phyloP scores from a whole-genome alignment of 1,140 invertebrate genomes.

The Chrysoperla carnea region DNA sequence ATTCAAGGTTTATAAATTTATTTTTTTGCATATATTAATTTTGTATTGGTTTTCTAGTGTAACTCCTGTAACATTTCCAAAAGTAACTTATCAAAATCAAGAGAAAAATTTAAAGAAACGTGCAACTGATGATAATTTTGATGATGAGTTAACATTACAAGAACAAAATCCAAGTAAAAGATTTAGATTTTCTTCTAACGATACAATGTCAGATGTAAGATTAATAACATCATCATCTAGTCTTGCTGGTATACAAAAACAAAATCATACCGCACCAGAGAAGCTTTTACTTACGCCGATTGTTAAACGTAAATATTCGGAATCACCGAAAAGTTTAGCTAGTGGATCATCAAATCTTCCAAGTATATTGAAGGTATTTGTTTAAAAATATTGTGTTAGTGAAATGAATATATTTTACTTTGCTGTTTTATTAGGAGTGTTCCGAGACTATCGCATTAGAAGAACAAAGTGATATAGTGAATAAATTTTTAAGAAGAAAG shows the following conservation, averaged over 20 bases:
- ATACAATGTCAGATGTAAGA: background rate
- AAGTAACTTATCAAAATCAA: constrained; percentile 5
- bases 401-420: no score
- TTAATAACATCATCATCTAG: constrained; percentile 2
- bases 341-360: no score
- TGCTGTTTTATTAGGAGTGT: no score
- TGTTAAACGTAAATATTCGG: no score
- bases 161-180: constrained; percentile 8
- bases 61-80: constrained; percentile 9
- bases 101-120: background rate
- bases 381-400: no score
- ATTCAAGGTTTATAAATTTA: background rate
- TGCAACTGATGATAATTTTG: background rate
- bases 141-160: constrained; percentile 5
- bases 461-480: no score
- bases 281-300: no score
- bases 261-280: no score
- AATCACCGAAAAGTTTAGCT: no score
- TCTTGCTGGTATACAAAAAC: background rate
- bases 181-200: background rate
- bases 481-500: no score
- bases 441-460: no score
- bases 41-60: constrained; percentile 3
- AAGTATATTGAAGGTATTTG: no score
- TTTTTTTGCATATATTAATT: background rate